These are phyloP conservation scores for Drosophila azteca DNA, from an alignment of 1,140 invertebrate genomes.

Conservation along the genomic window DNA sequence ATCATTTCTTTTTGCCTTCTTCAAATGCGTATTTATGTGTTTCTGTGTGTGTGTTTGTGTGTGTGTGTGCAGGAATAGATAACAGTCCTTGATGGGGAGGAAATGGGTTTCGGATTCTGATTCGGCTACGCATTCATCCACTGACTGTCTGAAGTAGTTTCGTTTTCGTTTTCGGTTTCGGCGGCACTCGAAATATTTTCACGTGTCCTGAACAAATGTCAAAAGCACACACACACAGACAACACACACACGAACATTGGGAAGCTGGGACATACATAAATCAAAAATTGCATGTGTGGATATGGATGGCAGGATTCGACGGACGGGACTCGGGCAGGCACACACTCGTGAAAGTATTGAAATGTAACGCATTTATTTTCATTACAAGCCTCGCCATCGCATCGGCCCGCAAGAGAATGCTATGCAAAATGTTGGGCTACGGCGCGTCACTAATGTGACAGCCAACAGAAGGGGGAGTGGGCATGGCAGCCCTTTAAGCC, in stretches of 20 bases:
- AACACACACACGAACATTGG: neutral
- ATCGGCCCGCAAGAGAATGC: conserved; percentile 66
- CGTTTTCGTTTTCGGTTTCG: conserved; percentile 21
- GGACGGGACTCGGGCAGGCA: neutral
- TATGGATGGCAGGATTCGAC: conserved; percentile 6
- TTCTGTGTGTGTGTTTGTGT: neutral
- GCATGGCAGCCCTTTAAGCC: conserved; percentile 54
- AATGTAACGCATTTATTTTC: conserved; percentile 83
- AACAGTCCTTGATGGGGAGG: conserved; percentile 1
- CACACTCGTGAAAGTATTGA: conserved; percentile 68
- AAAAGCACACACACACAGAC: conserved; percentile 43
- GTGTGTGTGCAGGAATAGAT: conserved; percentile 32
- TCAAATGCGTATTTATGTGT: conserved; percentile 10
- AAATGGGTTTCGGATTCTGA: conserved; percentile 7
- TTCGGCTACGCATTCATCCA: conserved; percentile 6
- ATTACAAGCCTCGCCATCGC: conserved; percentile 45
- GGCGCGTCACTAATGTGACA: conserved; percentile 45
- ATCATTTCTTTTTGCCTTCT: conserved; percentile 75
- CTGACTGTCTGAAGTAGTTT: conserved; percentile 66
- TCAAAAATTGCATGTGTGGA: conserved; percentile 59
- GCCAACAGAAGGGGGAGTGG: neutral
- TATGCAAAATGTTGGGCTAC: conserved; percentile 57
- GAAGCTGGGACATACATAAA: conserved; percentile 63
- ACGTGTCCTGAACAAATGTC: conserved; percentile 78
- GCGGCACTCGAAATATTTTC: conserved; percentile 73